phyloP scores from a whole-genome alignment of 1,140 invertebrate genomes.

The Aricia agestis region DNA sequence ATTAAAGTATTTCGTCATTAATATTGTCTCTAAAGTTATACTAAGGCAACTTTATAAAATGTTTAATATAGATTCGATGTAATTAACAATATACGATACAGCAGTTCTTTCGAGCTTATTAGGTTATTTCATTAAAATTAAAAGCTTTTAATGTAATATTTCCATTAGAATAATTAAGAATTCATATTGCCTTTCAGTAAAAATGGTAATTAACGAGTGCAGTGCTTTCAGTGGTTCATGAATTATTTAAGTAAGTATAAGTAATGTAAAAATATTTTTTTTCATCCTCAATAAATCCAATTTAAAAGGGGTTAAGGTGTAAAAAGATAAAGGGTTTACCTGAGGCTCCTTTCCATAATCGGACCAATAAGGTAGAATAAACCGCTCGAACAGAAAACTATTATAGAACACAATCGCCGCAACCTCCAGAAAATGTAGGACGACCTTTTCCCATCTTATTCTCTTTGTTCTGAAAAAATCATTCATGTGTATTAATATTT shows the following conservation, averaged over 20 bases:
- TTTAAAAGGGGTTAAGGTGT: background rate
- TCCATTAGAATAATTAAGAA: conserved; percentile 6
- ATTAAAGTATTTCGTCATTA: no score
- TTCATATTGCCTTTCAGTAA: background rate
- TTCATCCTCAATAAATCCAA: background rate
- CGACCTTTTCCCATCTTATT: conserved; percentile 85
- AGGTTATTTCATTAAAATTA: no score
- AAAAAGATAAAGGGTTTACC: conserved; percentile 35
- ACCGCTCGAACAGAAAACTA: conserved; percentile 86
- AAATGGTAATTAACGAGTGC: background rate
- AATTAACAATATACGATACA: no score
- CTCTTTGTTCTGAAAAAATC: conserved; percentile 72
- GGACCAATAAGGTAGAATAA: conserved; percentile 83
- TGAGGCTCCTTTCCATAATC: conserved; percentile 80
- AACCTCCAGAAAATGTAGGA: conserved; percentile 84
- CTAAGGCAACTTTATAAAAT: no score
- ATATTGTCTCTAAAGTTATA: no score
- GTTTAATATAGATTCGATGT: no score
- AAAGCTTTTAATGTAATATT: no score
- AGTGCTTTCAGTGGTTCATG: background rate
- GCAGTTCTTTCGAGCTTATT: no score
- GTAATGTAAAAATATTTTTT: background rate
- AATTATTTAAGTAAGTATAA: background rate
- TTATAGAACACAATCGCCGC: conserved; percentile 85
- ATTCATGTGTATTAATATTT: background rate